Evolutionary conservation across 2,113 vertebrate species (phyloP), one percentile per base, ranked within the genome.

Genomic region (Dipodomys ordii): DNA sequence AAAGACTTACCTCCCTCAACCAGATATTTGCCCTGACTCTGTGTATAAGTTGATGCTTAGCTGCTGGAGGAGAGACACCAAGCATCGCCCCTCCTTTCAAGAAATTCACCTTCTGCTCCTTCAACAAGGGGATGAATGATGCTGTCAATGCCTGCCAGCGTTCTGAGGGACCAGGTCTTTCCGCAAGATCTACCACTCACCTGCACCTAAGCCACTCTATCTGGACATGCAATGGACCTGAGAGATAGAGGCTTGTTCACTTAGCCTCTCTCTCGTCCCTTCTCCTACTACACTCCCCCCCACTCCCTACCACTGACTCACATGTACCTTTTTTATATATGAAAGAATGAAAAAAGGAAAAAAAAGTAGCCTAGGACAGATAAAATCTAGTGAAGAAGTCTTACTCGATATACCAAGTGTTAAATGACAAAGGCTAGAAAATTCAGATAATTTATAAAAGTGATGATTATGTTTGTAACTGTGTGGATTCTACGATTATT

Each of bases 51-150:
- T 99, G 95, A 99, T 99, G 99, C 98, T 99, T 88, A 99, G 98
- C 97, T 99, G 99, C 98, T 99, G 99, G 99, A 98, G 97, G 97
- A 98, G 99, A 95, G 99, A 99, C n/a, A 98, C 99, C 92, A 99
- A 99, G 97, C 98, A 99, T 53, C 98, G 99, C 20, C 99, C 99
- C 11, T 99, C 98, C n/a, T 99, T 99, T 97, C 99, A 99, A 96
- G 99, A 99, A 72, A 99, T 99, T 85, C 98, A 99, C 88, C 90
- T 95, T 91, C 97, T 98, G 94, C 97, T 98, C 25, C 98, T 99
- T 89, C 98, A 98, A 76, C 98, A 99, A 93, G 98, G 95, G 92
- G 98, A 98, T 30, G 97, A 98, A 77, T 98, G 98, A 98, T 22
- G 82, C 78, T n/a, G 6, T 84, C 77, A 22, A 1, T 1, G 25